A percentile compares a stretch with the other conserved stretches of the same genome.
phyloP scores from a whole-genome alignment of 1,140 invertebrate species.

The Cataglyphis hispanica region DNA sequence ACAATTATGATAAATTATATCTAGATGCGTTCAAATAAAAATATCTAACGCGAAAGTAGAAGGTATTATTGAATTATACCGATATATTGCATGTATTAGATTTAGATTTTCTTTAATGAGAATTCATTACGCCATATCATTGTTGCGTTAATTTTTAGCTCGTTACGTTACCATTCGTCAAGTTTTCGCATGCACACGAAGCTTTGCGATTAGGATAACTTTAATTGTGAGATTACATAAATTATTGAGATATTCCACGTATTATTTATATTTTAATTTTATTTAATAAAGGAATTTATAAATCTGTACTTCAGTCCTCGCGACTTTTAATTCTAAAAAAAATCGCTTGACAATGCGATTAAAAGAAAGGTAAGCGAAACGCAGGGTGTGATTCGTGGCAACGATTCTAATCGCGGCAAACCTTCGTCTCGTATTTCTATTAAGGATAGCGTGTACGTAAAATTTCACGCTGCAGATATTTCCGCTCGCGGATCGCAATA shows the following conservation, averaged over 20 bases:
- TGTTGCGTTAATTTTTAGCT: conserved; percentile 20
- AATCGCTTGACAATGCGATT: background rate
- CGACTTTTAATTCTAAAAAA: too few relatives aligned
- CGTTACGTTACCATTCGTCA: background rate
- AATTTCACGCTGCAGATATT: conserved; percentile 50
- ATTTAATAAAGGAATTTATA: background rate
- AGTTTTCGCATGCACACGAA: background rate
- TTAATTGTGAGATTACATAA: background rate
- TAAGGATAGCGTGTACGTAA: conserved; percentile 36
- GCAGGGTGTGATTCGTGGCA: background rate
- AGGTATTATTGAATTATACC: too few relatives aligned
- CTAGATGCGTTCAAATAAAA: too few relatives aligned
- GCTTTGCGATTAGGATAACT: background rate
- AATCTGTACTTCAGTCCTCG: background rate
- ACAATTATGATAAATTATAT: too few relatives aligned
- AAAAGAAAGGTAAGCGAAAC: background rate
- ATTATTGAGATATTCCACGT: background rate
- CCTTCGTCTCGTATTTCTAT: conserved; percentile 24
- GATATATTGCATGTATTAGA: too few relatives aligned
- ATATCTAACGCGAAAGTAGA: too few relatives aligned
- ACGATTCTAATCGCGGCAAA: background rate
- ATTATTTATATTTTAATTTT: conserved; percentile 10
- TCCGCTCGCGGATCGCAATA: conserved; percentile 41
- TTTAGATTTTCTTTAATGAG: conserved; percentile 31
- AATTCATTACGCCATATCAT: conserved; percentile 22